Percentiles rank a stretch among this genome's conserved stretches.
Conservation (phyloP, 1,140 invertebrate genomes). For the Bicyclus anynana region DNA sequence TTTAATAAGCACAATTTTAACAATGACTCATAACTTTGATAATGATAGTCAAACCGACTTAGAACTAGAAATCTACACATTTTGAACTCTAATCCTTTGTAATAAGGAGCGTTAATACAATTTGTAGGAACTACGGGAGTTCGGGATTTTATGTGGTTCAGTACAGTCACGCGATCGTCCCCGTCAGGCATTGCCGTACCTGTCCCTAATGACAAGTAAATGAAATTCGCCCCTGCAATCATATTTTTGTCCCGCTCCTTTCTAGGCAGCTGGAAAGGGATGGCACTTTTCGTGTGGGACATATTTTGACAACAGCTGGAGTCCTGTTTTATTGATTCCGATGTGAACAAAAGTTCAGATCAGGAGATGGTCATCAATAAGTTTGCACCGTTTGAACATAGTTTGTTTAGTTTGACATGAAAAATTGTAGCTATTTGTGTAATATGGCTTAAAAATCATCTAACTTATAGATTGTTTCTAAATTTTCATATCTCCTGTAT, state of each 20-base stretch:
- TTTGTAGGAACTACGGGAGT: conserved; percentile 13
- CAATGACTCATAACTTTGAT: conserved; percentile 53
- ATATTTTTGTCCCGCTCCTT: conserved; percentile 34
- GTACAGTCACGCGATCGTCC: conserved; percentile 45
- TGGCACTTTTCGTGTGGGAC: conserved; percentile 25
- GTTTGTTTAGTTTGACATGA: no score
- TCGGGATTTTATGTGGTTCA: conserved; percentile 28
- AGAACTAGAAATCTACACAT: not conserved
- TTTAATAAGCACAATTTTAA: conserved; percentile 41
- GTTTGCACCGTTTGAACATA: not conserved
- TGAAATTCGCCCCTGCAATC: conserved; percentile 35
- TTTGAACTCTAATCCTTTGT: conserved; percentile 10
- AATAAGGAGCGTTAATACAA: conserved; percentile 12
- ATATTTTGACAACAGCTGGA: conserved; percentile 44
- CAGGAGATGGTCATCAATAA: not conserved
- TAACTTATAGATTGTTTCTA: no score
- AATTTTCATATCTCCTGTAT: no score
- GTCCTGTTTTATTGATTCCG: conserved; percentile 48
- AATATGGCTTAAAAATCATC: no score
- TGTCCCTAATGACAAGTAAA: conserved; percentile 50
- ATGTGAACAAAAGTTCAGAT: conserved; percentile 32
- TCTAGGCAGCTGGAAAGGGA: conserved; percentile 30
- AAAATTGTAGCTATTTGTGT: no score
- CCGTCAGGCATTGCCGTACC: conserved; percentile 45
- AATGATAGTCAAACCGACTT: conserved; percentile 29